Percentiles rank a stretch among this genome's conserved stretches.
Conservation (phyloP, 2,797 vertebrate genomes). For the Sebastes trivittatus region DNA sequence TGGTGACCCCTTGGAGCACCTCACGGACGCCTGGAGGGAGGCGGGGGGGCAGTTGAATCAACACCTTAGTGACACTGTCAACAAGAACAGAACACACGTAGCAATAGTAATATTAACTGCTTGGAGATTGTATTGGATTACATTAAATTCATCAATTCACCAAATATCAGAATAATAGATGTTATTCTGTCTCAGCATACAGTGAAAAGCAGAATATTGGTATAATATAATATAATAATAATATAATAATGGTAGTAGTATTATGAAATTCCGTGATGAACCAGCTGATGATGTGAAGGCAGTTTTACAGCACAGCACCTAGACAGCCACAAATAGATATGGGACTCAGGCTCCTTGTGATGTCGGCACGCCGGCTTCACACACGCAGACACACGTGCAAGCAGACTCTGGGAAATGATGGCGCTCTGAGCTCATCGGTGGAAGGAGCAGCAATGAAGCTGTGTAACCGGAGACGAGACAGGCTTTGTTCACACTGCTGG, state of each 20-base stretch:
- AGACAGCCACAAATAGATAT: conserved; percentile 46
- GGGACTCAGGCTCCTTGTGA: conserved; percentile 47
- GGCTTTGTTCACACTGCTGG: conserved; percentile 1
- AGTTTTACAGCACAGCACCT: conserved; percentile 1
- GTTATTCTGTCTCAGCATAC: background rate
- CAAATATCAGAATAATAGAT: background rate
- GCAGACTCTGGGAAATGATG: conserved; percentile 19
- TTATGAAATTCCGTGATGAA: background rate
- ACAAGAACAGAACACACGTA: background rate
- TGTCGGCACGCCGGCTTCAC: conserved; percentile 13
- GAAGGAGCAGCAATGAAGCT: conserved; percentile 20
- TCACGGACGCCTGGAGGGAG: too few relatives aligned
- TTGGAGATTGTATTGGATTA: background rate
- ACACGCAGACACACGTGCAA: background rate
- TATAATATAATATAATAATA: too few relatives aligned
- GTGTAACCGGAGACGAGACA: conserved; percentile 26
- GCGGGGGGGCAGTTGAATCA: background rate
- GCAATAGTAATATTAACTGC: background rate
- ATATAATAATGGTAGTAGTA: too few relatives aligned
- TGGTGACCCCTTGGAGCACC: background rate
- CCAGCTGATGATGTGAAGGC: background rate
- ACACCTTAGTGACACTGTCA: background rate
- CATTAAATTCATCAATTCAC: background rate
- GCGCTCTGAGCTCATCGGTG: conserved; percentile 49
- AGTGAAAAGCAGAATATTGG: background rate